These are phyloP conservation scores for Platycheirus rosarum DNA, from an alignment of 2,888 invertebrate genomes.

Conservation along the genomic window DNA sequence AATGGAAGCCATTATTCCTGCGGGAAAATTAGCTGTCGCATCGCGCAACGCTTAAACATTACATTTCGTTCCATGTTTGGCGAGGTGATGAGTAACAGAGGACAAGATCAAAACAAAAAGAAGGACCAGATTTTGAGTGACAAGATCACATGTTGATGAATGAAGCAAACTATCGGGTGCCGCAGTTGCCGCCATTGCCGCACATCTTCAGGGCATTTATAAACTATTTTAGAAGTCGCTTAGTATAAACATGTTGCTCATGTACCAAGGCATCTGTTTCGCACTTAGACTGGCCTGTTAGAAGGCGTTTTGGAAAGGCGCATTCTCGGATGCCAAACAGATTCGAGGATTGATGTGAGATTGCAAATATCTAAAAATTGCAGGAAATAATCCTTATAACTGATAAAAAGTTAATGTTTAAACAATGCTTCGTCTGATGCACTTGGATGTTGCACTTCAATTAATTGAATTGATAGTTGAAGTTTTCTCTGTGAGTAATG, in stretches of 20 bases:
- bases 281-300: not conserved
- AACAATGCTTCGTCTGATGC: not conserved
- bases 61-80: constrained; percentile 48
- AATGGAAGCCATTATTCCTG: constrained; percentile 2
- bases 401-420: too few species aligned
- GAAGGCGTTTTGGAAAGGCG: constrained; percentile 6
- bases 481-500: too few species aligned
- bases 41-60: constrained; percentile 37
- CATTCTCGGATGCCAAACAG: constrained; percentile 12
- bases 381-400: too few species aligned
- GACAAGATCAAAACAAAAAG: constrained; percentile 36
- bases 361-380: constrained; percentile 5
- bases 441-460: constrained; percentile 1
- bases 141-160: constrained; percentile 69
- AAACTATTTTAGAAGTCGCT: constrained; percentile 43
- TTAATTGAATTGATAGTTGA: too few species aligned
- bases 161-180: constrained; percentile 50
- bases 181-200: too few species aligned
- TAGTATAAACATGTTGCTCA: constrained; percentile 18
- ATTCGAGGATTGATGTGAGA: constrained; percentile 22
- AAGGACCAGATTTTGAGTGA: constrained; percentile 60
- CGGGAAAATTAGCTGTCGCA: constrained; percentile 54
- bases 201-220: constrained; percentile 21
- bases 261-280: constrained; percentile 17
- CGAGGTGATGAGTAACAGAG: constrained; percentile 68